Base-by-base conservation (phyloP, 2,888 invertebrate genomes). In the Spisula solida region DNA sequence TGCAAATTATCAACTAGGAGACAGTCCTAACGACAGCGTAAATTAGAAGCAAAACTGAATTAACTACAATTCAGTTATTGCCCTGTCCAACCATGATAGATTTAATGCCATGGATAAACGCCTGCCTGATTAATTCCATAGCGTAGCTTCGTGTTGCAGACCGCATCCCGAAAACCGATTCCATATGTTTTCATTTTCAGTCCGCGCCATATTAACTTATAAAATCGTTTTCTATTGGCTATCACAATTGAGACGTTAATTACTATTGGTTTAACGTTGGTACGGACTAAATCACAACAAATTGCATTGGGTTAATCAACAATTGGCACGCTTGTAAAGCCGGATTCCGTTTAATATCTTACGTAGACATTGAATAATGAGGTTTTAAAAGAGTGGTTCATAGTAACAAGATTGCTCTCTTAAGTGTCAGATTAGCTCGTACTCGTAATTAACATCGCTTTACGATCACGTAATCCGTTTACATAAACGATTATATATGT, bases 161-260 rank as follows among this genome's bases (percentile, higher is more conserved):
- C 31, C 75, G 34, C 75, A 5, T 51, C 51, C 55, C 20, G 78
- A 55, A 79, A 25, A 79, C 85, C 78, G 85, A 55, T 85, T 34
- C 41, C 55, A 31, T 34, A 34, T 78, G 56, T 20, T 31, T 85
- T 85, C 56, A 41, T 85, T 85, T 85, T 85, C 85, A 79, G 56
- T 85, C 55, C 85, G 79, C 85, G 85, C 85, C 79, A 85, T 78
- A n/a, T 29, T 41, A 75, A 85, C 79, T 85, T 85, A 48, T 85
- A 78, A 56, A 20, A 78, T 31, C 85, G 75, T 75, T 75, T 78
- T 41, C 79, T 79, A 85, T 85, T 85, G 85, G 85, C 20, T 85
- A 79, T 85, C 85, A 29, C 18, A 85, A 56, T 34, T 41, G 34
- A 41, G 29, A 85, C 41, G 31, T 78, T 34, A 14, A 25, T 48